Conservation (phyloP, 2,888 invertebrate species). For the Galeopsomyia nigrocyanea region DNA sequence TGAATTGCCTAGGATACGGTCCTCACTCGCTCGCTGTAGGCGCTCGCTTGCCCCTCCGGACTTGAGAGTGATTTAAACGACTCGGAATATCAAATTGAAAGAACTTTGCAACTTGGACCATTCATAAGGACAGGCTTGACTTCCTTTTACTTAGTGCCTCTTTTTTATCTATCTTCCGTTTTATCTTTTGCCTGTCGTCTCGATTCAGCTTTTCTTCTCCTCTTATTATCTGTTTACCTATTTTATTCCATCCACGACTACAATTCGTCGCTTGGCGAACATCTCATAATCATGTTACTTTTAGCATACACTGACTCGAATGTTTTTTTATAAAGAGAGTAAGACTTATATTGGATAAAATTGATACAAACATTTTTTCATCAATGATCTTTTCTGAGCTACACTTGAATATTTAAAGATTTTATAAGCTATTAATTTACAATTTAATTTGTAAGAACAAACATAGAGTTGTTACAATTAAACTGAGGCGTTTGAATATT, state of each 20-base stretch:
- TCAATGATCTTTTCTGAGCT: too few relatives aligned
- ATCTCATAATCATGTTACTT: neutral
- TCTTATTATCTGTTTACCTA: slow-evolving; percentile 7
- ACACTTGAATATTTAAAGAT: too few relatives aligned
- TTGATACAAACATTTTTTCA: too few relatives aligned
- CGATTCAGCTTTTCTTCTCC: slow-evolving; percentile 24
- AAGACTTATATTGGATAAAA: too few relatives aligned
- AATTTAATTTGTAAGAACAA: too few relatives aligned
- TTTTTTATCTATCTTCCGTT: slow-evolving; percentile 47
- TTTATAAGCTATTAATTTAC: too few relatives aligned
- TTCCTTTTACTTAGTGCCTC: slow-evolving; percentile 44
- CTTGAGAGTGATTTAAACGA: slow-evolving; percentile 52
- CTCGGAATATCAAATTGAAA: slow-evolving; percentile 61
- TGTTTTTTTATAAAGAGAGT: neutral
- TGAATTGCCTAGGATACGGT: slow-evolving; percentile 43
- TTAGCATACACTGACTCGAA: neutral
- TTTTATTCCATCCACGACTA: neutral
- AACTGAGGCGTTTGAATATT: too few relatives aligned
- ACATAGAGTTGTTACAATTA: too few relatives aligned
- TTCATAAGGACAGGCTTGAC: slow-evolving; percentile 42
- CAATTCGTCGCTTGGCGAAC: neutral
- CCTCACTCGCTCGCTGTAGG: neutral
- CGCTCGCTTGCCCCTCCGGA: slow-evolving; percentile 3
- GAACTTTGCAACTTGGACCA: slow-evolving; percentile 46
- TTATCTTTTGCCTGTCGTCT: slow-evolving; percentile 34